Conservation (phyloP, 1,140 invertebrate species). For the Drosophila obscura region DNA sequence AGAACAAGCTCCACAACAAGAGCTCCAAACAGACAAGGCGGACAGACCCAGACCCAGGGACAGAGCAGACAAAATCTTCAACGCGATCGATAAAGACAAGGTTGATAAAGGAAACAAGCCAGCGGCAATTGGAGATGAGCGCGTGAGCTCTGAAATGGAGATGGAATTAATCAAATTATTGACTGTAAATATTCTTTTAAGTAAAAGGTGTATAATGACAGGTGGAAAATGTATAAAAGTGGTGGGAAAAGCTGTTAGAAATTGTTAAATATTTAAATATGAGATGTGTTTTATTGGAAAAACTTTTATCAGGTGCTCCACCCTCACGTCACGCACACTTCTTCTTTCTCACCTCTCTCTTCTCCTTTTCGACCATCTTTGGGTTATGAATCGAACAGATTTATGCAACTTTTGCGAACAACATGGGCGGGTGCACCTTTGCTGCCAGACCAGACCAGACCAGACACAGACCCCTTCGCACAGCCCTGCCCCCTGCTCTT, state of each 20-base stretch:
- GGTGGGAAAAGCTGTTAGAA: too few relatives aligned
- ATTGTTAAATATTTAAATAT: too few relatives aligned
- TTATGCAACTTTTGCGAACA: conserved; percentile 56
- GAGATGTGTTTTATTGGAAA: too few relatives aligned
- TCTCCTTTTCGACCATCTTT: conserved; percentile 56
- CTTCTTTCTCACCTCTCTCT: not conserved
- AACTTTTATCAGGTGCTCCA: not conserved
- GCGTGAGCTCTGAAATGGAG: not conserved
- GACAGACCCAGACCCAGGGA: conserved; percentile 9
- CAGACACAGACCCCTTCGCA: not conserved
- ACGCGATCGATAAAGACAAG: conserved; percentile 62
- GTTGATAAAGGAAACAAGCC: conserved; percentile 45
- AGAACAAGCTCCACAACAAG: conserved; percentile 20
- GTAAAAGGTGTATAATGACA: too few relatives aligned
- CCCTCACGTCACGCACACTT: conserved; percentile 19
- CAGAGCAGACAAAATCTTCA: conserved; percentile 53
- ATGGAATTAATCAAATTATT: too few relatives aligned
- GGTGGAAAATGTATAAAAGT: too few relatives aligned
- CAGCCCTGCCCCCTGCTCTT: conserved; percentile 3
- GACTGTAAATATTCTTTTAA: too few relatives aligned
- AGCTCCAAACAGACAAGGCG: conserved; percentile 2
- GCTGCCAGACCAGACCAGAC: conserved; percentile 1
- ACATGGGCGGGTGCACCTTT: conserved; percentile 60
- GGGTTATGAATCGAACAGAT: conserved; percentile 72
- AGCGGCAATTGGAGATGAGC: conserved; percentile 7